Conservation (phyloP, 2,113 vertebrate genomes). For the Albula goreensis region DNA sequence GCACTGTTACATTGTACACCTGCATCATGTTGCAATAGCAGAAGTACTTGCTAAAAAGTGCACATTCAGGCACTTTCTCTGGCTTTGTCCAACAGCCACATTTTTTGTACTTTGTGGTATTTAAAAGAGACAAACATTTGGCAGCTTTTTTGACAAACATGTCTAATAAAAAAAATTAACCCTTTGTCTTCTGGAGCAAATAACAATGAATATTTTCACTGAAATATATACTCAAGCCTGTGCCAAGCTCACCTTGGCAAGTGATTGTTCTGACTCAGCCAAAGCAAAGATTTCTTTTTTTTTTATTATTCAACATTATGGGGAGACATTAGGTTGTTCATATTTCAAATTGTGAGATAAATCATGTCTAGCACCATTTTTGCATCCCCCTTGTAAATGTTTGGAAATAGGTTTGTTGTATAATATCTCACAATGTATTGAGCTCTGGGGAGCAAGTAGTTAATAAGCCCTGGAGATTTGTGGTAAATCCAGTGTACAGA, state of each 20-base stretch:
- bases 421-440: not conserved
- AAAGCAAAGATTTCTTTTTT: not conserved
- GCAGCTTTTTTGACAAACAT: not conserved
- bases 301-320: not conserved
- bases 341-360: not conserved
- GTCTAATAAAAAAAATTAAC: not conserved
- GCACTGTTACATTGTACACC: slow-evolving; percentile 51
- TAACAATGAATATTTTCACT: slow-evolving; percentile 16
- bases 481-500: slow-evolving; percentile 13
- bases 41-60: slow-evolving; percentile 16
- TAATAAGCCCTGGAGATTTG: not conserved
- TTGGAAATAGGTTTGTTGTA: not conserved
- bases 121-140: not conserved
- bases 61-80: slow-evolving; percentile 12
- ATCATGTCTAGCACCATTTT: not conserved
- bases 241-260: not conserved
- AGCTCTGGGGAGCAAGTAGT: slow-evolving; percentile 1
- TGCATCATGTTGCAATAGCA: slow-evolving; percentile 39
- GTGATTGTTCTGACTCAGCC: not conserved
- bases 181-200: not conserved
- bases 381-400: not conserved
- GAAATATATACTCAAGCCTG: not conserved
- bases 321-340: not conserved
- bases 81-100: slow-evolving; percentile 10
- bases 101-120: slow-evolving; percentile 18